Evolutionary conservation across 2,113 vertebrate species (phyloP).

Genomic region (Labeo rohita): DNA sequence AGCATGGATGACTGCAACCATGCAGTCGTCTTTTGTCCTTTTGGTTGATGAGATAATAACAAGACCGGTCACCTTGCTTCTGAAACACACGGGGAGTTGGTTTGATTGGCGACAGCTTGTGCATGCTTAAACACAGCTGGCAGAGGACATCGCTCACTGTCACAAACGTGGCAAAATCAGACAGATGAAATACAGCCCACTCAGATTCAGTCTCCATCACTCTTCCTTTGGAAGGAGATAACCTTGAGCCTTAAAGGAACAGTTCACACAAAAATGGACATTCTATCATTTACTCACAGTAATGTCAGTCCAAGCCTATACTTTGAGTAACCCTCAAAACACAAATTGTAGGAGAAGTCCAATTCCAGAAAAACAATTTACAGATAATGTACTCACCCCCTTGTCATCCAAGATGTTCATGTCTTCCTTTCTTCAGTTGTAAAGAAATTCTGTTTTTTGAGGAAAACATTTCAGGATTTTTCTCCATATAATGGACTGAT

Average conservation of each 20-base stretch:
- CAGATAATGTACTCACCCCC: no score
- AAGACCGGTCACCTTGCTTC: constrained; percentile 54
- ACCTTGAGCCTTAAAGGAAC: constrained; percentile 33
- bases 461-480: no score
- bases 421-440: no score
- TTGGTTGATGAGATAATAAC: constrained; percentile 54
- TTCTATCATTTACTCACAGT: not conserved
- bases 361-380: no score
- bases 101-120: constrained; percentile 35
- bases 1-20: constrained; percentile 45
- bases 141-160: constrained; percentile 37
- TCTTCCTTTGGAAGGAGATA: constrained; percentile 47
- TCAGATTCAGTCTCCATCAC: constrained; percentile 7
- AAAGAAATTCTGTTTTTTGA: no score
- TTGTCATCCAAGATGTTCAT: no score
- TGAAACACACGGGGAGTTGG: constrained; percentile 35
- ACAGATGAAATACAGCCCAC: constrained; percentile 28
- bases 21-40: constrained; percentile 37
- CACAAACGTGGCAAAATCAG: constrained; percentile 18
- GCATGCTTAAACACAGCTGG: constrained; percentile 37
- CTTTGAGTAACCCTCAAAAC: not conserved
- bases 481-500: no score
- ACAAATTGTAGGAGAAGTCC: not conserved
- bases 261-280: not conserved
- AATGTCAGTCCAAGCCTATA: not conserved